Evolutionary conservation across 2,113 vertebrate species (phyloP).

Genomic region (Hemibagrus wyckioides): DNA sequence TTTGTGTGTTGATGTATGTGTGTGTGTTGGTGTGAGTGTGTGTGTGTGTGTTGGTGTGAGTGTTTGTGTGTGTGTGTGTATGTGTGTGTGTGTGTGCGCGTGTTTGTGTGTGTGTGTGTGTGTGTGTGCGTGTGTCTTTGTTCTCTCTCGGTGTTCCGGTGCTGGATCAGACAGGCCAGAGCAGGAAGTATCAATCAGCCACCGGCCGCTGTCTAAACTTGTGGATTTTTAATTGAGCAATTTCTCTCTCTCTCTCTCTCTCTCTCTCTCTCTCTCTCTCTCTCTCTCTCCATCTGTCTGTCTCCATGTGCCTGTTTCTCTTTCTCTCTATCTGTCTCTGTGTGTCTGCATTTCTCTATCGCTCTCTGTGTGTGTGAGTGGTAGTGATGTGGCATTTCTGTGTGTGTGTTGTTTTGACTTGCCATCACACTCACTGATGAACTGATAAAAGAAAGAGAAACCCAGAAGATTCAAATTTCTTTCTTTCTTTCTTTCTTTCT

Average conservation of each 20-base stretch:
- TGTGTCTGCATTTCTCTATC: neutral
- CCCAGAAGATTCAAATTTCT: neutral
- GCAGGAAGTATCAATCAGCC: slow-evolving; percentile 69
- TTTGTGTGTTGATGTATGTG: too few species aligned
- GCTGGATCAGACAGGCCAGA: slow-evolving; percentile 64
- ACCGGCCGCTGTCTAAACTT: slow-evolving; percentile 67
- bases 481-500: neutral
- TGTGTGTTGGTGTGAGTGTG: too few species aligned
- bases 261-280: slow-evolving; percentile 39
- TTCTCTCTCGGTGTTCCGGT: slow-evolving; percentile 70
- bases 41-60: too few species aligned
- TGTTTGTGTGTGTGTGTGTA: slow-evolving; percentile 50
- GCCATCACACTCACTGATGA: neutral
- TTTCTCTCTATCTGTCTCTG: neutral
- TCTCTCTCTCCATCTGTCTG: slow-evolving; percentile 30
- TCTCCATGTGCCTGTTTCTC: neutral
- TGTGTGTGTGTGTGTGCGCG: slow-evolving; percentile 40
- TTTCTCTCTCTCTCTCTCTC: slow-evolving; percentile 28
- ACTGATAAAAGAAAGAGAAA: neutral
- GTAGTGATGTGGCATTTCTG: neutral
- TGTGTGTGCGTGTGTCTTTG: slow-evolving; percentile 66
- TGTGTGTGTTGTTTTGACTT: neutral
- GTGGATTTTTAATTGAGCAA: slow-evolving; percentile 69
- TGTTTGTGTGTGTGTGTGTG: slow-evolving; percentile 46
- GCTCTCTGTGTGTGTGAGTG: neutral